A percentile compares a stretch with the other conserved stretches of the same genome.
Evolutionary conservation across 2,113 vertebrate species (phyloP).

Genomic region (Centropus unirufus): DNA sequence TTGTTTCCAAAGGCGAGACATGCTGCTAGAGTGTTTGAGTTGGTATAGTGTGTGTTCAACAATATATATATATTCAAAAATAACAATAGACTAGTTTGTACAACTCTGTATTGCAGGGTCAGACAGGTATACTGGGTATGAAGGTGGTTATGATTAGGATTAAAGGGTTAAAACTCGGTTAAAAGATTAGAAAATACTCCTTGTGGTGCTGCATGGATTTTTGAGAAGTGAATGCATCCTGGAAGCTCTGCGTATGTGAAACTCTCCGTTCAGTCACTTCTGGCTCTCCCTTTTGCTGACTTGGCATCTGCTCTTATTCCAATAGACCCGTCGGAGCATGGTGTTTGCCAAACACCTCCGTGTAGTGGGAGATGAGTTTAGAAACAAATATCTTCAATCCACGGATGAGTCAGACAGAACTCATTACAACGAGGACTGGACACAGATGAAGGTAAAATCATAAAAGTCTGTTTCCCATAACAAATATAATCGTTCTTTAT

Average conservation of each 20-base stretch:
- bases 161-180: neutral
- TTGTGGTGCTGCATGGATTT: neutral
- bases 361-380: constrained; percentile 86
- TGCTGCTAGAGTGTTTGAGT: neutral
- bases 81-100: neutral
- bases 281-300: neutral
- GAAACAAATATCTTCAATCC: constrained; percentile 86
- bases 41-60: neutral
- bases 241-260: neutral
- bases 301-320: neutral
- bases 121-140: neutral
- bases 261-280: neutral
- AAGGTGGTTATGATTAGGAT: neutral
- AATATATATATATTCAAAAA: too few species aligned
- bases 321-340: constrained; percentile 94
- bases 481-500: neutral
- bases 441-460: constrained; percentile 84
- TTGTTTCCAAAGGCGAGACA: neutral
- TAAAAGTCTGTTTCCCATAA: neutral
- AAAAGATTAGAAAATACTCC: neutral
- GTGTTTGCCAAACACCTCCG: constrained; percentile 93
- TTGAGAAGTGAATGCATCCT: neutral
- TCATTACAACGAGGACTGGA: constrained; percentile 90
- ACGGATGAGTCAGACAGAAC: constrained; percentile 83
- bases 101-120: neutral